Base-by-base conservation (phyloP, 1,140 invertebrate species). In the Aphis craccivora region DNA sequence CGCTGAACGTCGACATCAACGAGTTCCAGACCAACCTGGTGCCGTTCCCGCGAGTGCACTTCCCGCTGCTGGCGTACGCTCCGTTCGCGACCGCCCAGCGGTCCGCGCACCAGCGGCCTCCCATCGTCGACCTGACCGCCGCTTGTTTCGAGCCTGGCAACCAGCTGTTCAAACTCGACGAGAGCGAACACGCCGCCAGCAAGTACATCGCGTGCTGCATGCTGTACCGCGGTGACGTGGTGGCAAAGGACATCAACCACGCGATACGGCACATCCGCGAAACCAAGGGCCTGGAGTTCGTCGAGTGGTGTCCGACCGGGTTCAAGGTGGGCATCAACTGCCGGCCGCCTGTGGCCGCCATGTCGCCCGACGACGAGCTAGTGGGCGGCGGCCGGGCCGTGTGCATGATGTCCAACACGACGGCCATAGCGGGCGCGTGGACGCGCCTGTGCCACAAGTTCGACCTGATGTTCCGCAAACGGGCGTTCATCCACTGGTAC, bases 401-500 rank as follows among this genome's bases (percentile, higher is more conserved):
- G 94, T 98, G 96, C 96, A 98, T 98, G 97, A 96, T 98, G 95
- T 97, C 97, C 94, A 98, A 98, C 96, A 98, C 97, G 93, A 98
- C 97, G 35, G 97, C 97, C 94, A 97, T 98, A 94, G 97, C 97
- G 89, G 97, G 97, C 94, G 97, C 97, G 30, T 98, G 97, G 97
- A 96, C 96, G 81, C 96, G 97, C 94, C 95, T 98, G 88, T 97
- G 98, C 95, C 97, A 97, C 94, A 98, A 98, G 95, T 98, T 98
- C 95, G 97, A 98, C 95, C 95, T 98, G 91, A 98, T 96, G 97
- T 98, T 97, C 95, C 97, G 97, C 95, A 98, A 98, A 96, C 96
- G 97, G 94, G 97, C 97, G 81, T 98, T 98, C 95, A 97, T 98
- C 40, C 97, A 98, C 95, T 98, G 97, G 97, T 97, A 97, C 95